These are phyloP conservation scores for Brachionus sp. DNA, from an alignment of 1,140 invertebrate genomes.

Conservation along the genomic window DNA sequence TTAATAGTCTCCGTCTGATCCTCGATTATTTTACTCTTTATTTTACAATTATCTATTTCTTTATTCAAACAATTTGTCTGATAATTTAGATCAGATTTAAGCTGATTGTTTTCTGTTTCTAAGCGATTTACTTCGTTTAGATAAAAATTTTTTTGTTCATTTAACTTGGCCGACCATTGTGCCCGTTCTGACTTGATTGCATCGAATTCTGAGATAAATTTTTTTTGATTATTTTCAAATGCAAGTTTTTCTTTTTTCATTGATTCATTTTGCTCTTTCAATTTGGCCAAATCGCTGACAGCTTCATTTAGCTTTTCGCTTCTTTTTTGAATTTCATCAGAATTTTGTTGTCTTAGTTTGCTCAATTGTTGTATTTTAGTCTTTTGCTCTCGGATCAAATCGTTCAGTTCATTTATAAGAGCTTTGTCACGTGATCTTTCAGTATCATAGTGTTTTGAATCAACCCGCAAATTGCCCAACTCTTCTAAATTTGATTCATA, in stretches of 20 bases:
- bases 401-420: slow-evolving; percentile 36
- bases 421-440: neutral
- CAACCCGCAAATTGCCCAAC: neutral
- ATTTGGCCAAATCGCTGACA: neutral
- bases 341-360: neutral
- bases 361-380: neutral
- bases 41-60: slow-evolving; percentile 36
- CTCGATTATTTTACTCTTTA: slow-evolving; percentile 36
- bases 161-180: neutral
- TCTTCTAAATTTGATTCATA: neutral
- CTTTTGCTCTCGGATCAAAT: slow-evolving; percentile 40
- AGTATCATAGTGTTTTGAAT: neutral
- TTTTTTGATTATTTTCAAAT: neutral
- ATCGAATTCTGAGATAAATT: neutral
- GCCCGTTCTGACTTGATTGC: neutral
- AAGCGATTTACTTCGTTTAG: slow-evolving; percentile 19
- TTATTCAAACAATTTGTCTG: neutral
- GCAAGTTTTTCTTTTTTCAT: slow-evolving; percentile 32
- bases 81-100: slow-evolving; percentile 2
- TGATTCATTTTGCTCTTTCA: slow-evolving; percentile 1
- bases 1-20: slow-evolving; percentile 40
- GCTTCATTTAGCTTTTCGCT: slow-evolving; percentile 31
- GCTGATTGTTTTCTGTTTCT: slow-evolving; percentile 10
- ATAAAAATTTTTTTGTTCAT: slow-evolving; percentile 32
- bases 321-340: slow-evolving; percentile 9